Base-by-base conservation (phyloP, 2,113 vertebrate genomes). In the Melanerpes formicivorus region DNA sequence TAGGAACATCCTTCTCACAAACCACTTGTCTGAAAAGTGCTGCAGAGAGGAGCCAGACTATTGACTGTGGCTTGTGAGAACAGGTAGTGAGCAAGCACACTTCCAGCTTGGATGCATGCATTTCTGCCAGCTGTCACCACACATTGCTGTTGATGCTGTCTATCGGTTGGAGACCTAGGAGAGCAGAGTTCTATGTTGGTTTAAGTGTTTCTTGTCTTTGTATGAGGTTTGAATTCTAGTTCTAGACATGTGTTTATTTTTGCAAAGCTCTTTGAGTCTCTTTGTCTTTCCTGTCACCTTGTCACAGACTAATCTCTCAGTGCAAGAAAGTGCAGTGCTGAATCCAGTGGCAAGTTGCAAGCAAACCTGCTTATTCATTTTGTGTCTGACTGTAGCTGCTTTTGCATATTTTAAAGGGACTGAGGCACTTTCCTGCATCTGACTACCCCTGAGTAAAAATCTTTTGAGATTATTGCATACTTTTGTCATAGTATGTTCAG, bases 81-180 rank as follows among this genome's bases (percentile, higher is more conserved):
- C 60, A 52, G 64, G 60, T 26, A 80, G 30, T 13, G 46, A 56
- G 62, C 65, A 80, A 67, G 70, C 2, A 5, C 17, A 4, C 17
- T 44, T 60, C 32, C 65, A 72, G 86, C 59, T 88, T 58, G 60
- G 14, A 9, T 25, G 29, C 23, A 1, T 29, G 30, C 59, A 4
- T 48, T 77, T 72, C 23, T 69, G 60, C 59, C 69, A 75, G 73
- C 62, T 78, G 2, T 52, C 22, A 15, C 27, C 58, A 44, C 37
- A 15, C 17, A 0, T n/a, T 0, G 0, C 73, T 87, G 0, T 3
- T 23, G 59, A 8, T 55, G 59, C 55, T 73, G 60, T 52, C 60
- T 74, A 0, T 22, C n/a, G 69, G 34, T 46, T 71, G 74, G 77
- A 81, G 73, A 80, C 23, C 30, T 7, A 8, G 5, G 26, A 14